Percentiles rank a stretch among this genome's conserved stretches.
Evolutionary conservation across 2,888 invertebrate species (phyloP).

Genomic region (Tineola bisselliella): DNA sequence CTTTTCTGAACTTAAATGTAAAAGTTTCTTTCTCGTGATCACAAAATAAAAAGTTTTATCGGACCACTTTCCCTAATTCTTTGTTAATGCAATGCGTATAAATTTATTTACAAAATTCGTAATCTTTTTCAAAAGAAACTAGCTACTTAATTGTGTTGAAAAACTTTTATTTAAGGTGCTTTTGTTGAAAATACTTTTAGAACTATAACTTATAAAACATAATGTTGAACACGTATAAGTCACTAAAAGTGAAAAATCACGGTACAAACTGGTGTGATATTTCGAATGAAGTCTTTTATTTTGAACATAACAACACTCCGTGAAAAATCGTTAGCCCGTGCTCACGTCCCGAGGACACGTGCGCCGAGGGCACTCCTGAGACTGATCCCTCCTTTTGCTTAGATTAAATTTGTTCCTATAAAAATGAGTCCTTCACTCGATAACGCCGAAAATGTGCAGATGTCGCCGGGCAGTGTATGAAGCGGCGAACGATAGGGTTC

Average conservation of each 20-base stretch:
- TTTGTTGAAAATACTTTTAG: not conserved
- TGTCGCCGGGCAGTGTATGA: constrained; percentile 54
- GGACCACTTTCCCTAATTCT: constrained; percentile 47
- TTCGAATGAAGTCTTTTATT: constrained; percentile 43
- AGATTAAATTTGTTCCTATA: constrained; percentile 64
- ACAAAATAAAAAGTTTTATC: constrained; percentile 50
- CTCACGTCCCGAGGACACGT: constrained; percentile 48
- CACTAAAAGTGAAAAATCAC: constrained; percentile 3
- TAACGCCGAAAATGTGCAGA: constrained; percentile 60
- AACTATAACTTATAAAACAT: not conserved
- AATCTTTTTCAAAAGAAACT: constrained; percentile 5
- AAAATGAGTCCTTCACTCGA: constrained; percentile 56
- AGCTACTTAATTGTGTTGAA: not conserved
- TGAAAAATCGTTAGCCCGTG: constrained; percentile 23
- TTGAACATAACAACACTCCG: constrained; percentile 48
- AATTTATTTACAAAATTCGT: constrained; percentile 22
- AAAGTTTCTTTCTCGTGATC: constrained; percentile 48
- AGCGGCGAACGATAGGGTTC: constrained; percentile 50
- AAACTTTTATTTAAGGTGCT: not conserved
- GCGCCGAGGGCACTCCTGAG: constrained; percentile 50
- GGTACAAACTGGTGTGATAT: not conserved
- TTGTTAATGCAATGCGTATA: constrained; percentile 44
- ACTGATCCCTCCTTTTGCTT: constrained; percentile 59
- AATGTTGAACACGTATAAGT: not conserved
- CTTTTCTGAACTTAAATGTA: constrained; percentile 49